Percentiles rank a stretch among this genome's conserved stretches.
Evolutionary conservation across 2,113 vertebrate species (phyloP).

Genomic region (Laticauda colubrina): DNA sequence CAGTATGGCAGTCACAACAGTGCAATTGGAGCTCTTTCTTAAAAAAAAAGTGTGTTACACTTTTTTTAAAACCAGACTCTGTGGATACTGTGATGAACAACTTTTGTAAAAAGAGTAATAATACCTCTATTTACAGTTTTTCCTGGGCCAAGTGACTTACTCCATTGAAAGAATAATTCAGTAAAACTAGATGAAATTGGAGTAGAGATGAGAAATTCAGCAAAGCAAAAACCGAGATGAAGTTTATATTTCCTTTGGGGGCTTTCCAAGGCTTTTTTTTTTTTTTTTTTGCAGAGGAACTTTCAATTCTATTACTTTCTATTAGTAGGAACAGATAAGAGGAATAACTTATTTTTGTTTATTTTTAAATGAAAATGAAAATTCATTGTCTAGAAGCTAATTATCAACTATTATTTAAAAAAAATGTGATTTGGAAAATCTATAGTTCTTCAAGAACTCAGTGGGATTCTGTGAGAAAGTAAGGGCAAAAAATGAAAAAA

Average conservation of each 20-base stretch:
- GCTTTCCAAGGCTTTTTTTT: neutral
- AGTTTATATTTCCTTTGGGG: neutral
- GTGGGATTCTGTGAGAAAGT: neutral
- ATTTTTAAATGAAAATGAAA: neutral
- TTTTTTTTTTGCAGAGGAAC: neutral
- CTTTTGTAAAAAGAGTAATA: conserved; percentile 74
- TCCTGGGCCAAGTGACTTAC: conserved; percentile 68
- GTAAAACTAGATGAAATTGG: neutral
- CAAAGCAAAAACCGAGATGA: no score
- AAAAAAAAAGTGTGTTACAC: neutral
- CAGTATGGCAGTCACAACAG: neutral
- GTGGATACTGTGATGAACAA: conserved; percentile 17
- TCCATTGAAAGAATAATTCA: conserved; percentile 58
- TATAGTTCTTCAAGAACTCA: neutral
- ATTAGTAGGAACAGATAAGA: neutral
- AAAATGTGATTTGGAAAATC: neutral
- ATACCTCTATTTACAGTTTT: conserved; percentile 72
- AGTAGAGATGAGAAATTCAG: neutral
- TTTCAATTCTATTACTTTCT: neutral
- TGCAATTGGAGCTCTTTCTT: neutral
- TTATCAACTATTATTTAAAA: neutral
- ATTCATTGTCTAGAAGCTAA: neutral
- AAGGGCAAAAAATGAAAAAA: neutral
- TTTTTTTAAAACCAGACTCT: neutral
- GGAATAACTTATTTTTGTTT: neutral